Evolutionary conservation across 2,888 invertebrate genomes (phyloP).

Genomic region (Cremastobaeus sp.): DNA sequence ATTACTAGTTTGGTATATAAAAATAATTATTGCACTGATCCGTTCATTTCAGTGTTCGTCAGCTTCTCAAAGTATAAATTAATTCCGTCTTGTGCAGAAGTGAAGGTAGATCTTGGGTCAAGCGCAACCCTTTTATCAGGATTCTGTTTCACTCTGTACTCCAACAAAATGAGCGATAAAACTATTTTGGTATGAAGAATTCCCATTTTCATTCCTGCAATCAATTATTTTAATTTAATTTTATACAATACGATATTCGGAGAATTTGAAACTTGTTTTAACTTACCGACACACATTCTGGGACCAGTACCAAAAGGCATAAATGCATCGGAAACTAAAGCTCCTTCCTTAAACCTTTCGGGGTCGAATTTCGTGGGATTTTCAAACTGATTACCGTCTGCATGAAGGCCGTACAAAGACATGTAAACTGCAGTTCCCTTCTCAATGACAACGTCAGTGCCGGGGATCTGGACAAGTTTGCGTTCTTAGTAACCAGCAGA

Average conservation of each 20-base stretch:
- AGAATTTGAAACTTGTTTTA: too few relatives aligned
- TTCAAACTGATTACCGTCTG: conserved; percentile 69
- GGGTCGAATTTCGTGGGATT: conserved; percentile 68
- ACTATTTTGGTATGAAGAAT: conserved; percentile 72
- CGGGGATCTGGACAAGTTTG: conserved; percentile 66
- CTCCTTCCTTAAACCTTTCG: conserved; percentile 68
- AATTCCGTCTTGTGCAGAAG: conserved; percentile 71
- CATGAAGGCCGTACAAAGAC: conserved; percentile 71
- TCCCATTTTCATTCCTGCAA: conserved; percentile 65
- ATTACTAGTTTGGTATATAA: too few relatives aligned
- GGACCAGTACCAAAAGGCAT: conserved; percentile 72
- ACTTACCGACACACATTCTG: conserved; percentile 70
- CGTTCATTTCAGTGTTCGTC: conserved; percentile 15
- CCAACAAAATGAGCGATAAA: conserved; percentile 66
- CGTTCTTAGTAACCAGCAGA: background rate
- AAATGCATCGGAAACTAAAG: conserved; percentile 67
- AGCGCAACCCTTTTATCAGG: conserved; percentile 63
- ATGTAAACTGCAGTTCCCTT: conserved; percentile 72
- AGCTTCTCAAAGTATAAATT: conserved; percentile 68
- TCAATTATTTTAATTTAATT: too few relatives aligned
- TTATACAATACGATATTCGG: too few relatives aligned
- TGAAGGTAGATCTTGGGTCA: conserved; percentile 71
- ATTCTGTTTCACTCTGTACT: conserved; percentile 69
- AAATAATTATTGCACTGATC: conserved; percentile 19
- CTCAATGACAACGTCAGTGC: conserved; percentile 69